Evolutionary conservation across 1,140 invertebrate species (phyloP).

Genomic region (Drosophila lacteicornis): DNA sequence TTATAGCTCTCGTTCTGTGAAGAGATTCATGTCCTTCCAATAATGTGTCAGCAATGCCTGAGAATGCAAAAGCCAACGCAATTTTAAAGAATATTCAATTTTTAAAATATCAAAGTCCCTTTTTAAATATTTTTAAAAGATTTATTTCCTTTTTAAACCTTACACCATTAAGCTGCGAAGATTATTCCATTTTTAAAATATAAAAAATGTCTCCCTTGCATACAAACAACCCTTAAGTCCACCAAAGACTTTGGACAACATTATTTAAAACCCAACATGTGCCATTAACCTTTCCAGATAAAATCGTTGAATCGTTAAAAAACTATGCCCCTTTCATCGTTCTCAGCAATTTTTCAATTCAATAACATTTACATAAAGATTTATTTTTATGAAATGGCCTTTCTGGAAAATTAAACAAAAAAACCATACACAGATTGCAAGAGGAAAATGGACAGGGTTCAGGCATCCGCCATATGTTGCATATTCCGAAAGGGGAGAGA

Average conservation of each 20-base stretch:
- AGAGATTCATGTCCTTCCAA: too few species aligned
- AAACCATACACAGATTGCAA: constrained; percentile 13
- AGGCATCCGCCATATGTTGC: constrained; percentile 1
- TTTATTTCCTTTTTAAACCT: not conserved
- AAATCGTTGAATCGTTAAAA: constrained; percentile 1
- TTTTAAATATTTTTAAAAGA: not conserved
- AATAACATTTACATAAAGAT: constrained; percentile 33
- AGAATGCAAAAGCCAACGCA: not conserved
- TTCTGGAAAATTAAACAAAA: constrained; percentile 31
- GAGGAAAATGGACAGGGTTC: constrained; percentile 14
- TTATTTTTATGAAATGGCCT: constrained; percentile 29
- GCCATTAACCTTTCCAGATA: constrained; percentile 1
- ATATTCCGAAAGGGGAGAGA: not conserved
- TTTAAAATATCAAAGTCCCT: not conserved
- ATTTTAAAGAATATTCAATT: too few species aligned
- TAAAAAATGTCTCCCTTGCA: not conserved
- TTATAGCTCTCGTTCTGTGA: too few species aligned
- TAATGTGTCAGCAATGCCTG: not conserved
- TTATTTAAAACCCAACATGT: constrained; percentile 3
- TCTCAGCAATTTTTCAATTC: constrained; percentile 24
- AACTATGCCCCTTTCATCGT: constrained; percentile 9
- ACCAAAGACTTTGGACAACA: not conserved
- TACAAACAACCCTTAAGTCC: constrained; percentile 1
- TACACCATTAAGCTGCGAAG: too few species aligned
- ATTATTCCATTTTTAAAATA: not conserved